Evolutionary conservation across 2,113 vertebrate species (phyloP), one percentile per base, ranked within the genome.

Genomic region (Corvus cornix): DNA sequence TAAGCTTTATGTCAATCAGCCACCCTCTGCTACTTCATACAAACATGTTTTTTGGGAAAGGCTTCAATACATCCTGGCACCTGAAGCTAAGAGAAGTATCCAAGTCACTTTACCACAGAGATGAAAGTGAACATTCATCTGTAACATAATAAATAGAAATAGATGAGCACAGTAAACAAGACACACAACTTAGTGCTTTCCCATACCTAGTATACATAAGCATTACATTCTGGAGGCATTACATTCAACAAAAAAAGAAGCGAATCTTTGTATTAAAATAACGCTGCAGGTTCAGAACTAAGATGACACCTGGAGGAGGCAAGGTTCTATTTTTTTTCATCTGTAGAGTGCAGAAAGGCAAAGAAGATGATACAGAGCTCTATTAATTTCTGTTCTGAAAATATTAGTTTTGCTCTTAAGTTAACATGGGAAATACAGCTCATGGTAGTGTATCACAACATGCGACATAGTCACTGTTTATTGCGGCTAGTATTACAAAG

Each of bases 101-200:
- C 88, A 94, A 95, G 79, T 72, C 64, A 58, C 17, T 87, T 48
- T 84, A 74, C 52, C 49, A 77, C 51, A 89, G 87, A 96, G 88
- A 94, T 72, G 66, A 95, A 97, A 95, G 78, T 27, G 60, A 96
- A 69, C 21, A 85, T 76, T 91, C 70, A 33, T 93, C 59, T 91
- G 19, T 81, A 87, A 78, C 30, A 80, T 41, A 93, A 85, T 30
- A 93, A 92, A 94, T 51, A 69, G 74, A 95, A 82, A 84, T 30
- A 92, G 49, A 59, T 39, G n/a, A 95, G 70, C 26, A 78, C 30
- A 81, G 37, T 84, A 95, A 87, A 86, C 16, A 92, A 93, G 56
- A 69, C 37, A 89, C 18, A 64, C 19, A 75, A n/a, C 37, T 90
- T 87, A 93, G 66, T 64, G 55, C 13, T 78, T 89, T 87, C 23